Evolutionary conservation across 2,888 invertebrate species (phyloP).

Genomic region (Amblyjoppa fuscipennis): DNA sequence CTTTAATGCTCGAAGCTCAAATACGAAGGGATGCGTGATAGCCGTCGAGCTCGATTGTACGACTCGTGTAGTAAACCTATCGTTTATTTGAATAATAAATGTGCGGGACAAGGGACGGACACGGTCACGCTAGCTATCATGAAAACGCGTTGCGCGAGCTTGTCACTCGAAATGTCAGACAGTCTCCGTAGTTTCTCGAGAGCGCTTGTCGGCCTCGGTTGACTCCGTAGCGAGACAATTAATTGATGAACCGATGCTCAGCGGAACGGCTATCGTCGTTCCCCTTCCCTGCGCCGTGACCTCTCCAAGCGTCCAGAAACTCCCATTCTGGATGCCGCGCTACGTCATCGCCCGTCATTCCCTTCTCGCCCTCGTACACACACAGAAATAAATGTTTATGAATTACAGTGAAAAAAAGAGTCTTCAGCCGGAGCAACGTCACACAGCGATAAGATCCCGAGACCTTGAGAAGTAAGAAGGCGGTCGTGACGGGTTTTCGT

Average conservation of each 20-base stretch:
- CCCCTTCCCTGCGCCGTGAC: constrained; percentile 14
- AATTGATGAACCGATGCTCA: constrained; percentile 80
- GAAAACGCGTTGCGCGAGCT: constrained; percentile 82
- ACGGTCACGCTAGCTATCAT: constrained; percentile 68
- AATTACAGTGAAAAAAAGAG: background rate
- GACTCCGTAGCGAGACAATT: constrained; percentile 78
- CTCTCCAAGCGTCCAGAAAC: background rate
- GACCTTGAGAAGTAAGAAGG: constrained; percentile 50
- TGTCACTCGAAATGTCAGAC: constrained; percentile 84
- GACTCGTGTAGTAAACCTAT: constrained; percentile 75
- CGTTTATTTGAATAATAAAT: constrained; percentile 83
- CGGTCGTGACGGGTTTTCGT: constrained; percentile 59
- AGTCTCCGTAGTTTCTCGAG: constrained; percentile 50
- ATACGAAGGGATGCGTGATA: constrained; percentile 79
- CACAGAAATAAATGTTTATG: constrained; percentile 10
- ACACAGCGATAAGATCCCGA: constrained; percentile 44
- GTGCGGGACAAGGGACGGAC: constrained; percentile 74
- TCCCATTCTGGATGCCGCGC: background rate
- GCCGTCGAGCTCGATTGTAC: constrained; percentile 69
- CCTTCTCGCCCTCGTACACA: background rate
- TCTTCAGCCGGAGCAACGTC: constrained; percentile 29
- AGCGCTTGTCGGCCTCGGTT: constrained; percentile 75
- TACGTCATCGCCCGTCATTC: background rate
- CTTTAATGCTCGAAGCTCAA: background rate
- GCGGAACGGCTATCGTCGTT: constrained; percentile 46